Evolutionary conservation across 2,888 invertebrate species (phyloP), one percentile per base, ranked within the genome.

Genomic region (Rhingia campestris): DNA sequence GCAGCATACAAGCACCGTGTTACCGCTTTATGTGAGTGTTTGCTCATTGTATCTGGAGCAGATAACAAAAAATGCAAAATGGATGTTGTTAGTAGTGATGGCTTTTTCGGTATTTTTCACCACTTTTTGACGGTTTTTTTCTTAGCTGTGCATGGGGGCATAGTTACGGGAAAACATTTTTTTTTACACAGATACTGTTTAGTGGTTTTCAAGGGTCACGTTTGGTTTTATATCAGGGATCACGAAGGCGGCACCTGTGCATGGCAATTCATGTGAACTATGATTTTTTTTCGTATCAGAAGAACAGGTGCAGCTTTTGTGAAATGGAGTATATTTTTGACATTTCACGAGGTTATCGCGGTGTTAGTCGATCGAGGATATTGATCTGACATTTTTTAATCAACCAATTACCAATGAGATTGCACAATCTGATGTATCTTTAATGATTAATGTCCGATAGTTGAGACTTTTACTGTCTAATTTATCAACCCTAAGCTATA

Each of bases 1-100:
- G 22, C 22, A 22, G 51, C 56, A 56, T 63, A 47, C 64, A 64
- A 74, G 74, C 47, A 63, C 53, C 53, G 73, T 35, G 54, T 41
- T 14, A 43, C 70, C 77, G 74, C 73, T 82, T 74, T 69, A 73
- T 74, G 79, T 12, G 61, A 77, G 73, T 82, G 82, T 77, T 77
- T 69, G 77, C 67, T 84, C 79, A 79, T 79, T 79, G 82, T 84
- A 84, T 84, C 74, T 84, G 79, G 82, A 84, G 72, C 69, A 79
- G 82, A 84, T 84, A 84, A 79, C 56, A 54, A 74, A 79, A 22
- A 82, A 77, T 82, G 73, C 77, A 77, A 82, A 82, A 82, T 72
- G 67, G 72, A 73, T 81, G 77, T 58, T 72, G 70, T 75, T 70
- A 74, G 54, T 22, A 47, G 30, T 58, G 79, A 67, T 80, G 75